phyloP scores from a whole-genome alignment of 1,140 invertebrate genomes.

The Alviniconcha marisindica region DNA sequence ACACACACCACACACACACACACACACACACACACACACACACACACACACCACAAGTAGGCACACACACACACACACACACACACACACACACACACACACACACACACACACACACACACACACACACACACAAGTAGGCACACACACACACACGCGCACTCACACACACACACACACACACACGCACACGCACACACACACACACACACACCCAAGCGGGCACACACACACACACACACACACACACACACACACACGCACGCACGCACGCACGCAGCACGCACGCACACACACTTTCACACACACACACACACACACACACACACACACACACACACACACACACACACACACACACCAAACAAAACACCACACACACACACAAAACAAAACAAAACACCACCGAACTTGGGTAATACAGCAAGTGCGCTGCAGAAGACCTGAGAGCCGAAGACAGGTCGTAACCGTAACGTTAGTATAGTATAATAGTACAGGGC shows the following conservation, averaged over 20 bases:
- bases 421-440: too few species aligned
- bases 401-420: too few species aligned
- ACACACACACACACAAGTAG: background rate
- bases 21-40: constrained; percentile 5
- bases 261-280: background rate
- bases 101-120: constrained; percentile 21
- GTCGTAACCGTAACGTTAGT: too few species aligned
- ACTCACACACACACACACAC: constrained; percentile 6
- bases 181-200: background rate
- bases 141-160: background rate
- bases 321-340: background rate
- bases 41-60: too few species aligned
- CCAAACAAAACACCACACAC: too few species aligned
- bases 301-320: background rate
- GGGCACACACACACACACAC: background rate
- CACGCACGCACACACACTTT: background rate
- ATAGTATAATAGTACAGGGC: too few species aligned
- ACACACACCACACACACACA: background rate
- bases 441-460: too few species aligned
- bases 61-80: constrained; percentile 19
- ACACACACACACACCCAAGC: background rate
- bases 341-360: background rate
- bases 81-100: constrained; percentile 24
- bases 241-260: constrained; percentile 14
- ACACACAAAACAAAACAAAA: too few species aligned